Base-by-base conservation (phyloP, 2,113 vertebrate species). In the Riparia riparia region DNA sequence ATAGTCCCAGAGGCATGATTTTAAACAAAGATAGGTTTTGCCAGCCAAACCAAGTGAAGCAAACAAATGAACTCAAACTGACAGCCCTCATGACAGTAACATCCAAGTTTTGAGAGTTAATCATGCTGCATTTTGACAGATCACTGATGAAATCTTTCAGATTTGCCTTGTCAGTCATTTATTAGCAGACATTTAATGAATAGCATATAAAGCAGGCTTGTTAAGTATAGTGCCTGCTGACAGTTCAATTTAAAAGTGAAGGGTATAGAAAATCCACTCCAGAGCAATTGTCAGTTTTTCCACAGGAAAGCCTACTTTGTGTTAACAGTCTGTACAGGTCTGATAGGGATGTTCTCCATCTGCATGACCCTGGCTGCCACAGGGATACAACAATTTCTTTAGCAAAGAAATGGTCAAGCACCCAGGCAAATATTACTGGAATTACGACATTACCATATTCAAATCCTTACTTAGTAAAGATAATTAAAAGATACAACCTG, bases 131-230 rank as follows among this genome's bases (percentile, higher is more conserved):
- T 86, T 82, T 89, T 90, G 73, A 72, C 68, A 94, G 69, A 96
- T 73, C 21, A 54, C 50, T 89, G 60, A 66, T 65, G 92, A 95
- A 96, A 81, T 71, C 42, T 44, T 90, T 95, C 84, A 71, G 54
- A 86, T 88, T 83, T 86, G 66, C 17, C 65, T 93, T 82, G 93
- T 84, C 86, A 89, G 51, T 94, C 77, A 82, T 91, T 97, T 96
- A 84, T 91, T 87, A 94, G 34, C 45, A 82, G 72, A 74, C 29
- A 74, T 83, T 26, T 93, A 94, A 95, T 93, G 60, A 79, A 76
- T 24, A 90, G 66, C 8, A 9, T 91, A 92, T 87, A 87, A 90
- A 93, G 22, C 82, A 79, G 58, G 66, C 65, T 95, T 89, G 45
- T 89, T 94, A 94, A 84, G 84, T 84, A 65, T 80, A 86, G 87